Conservation (phyloP, 2,888 invertebrate species). For the Loripinus fragilis region DNA sequence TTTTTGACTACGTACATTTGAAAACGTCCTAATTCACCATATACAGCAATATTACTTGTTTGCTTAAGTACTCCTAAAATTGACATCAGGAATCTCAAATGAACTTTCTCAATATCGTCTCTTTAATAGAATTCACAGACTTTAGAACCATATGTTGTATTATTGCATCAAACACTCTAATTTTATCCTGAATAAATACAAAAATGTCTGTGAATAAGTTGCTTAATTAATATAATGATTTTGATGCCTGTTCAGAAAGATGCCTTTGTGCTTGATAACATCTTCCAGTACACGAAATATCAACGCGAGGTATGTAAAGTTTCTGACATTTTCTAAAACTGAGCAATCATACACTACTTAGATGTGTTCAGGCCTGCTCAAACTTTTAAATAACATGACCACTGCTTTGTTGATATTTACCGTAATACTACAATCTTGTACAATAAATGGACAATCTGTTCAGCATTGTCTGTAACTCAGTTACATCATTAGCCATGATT, state of each 20-base stretch:
- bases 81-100: constrained; percentile 26
- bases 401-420: no score
- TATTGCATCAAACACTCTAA: constrained; percentile 21
- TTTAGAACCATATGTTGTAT: constrained; percentile 26
- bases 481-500: no score
- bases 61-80: constrained; percentile 16
- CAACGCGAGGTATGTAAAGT: no score
- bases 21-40: constrained; percentile 25
- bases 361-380: no score
- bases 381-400: no score
- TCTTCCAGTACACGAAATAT: not conserved
- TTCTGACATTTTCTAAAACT: no score
- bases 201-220: not conserved
- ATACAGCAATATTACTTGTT: constrained; percentile 31
- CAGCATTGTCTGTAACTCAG: no score
- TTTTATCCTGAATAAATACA: constrained; percentile 12
- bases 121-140: constrained; percentile 26
- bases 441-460: no score
- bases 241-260: not conserved
- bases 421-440: no score
- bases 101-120: constrained; percentile 27
- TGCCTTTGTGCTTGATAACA: not conserved
- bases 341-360: no score
- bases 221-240: not conserved
- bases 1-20: constrained; percentile 16